Base-by-base conservation (phyloP, 1,140 invertebrate species). In the Cepaea nemoralis region DNA sequence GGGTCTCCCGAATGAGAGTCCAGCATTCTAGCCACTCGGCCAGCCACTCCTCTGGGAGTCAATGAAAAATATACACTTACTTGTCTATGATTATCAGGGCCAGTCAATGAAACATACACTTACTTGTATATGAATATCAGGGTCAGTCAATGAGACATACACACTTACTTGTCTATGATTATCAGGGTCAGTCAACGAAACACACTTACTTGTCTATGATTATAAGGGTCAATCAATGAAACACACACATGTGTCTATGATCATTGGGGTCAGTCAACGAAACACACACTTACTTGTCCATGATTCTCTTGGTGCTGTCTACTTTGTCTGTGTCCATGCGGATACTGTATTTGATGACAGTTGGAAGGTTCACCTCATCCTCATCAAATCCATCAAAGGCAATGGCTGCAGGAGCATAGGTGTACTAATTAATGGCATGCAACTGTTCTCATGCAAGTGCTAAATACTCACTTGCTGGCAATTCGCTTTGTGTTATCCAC, bases 261-360 rank as follows among this genome's bases (percentile, higher is more conserved):
- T 45, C 19, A 45, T 8, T 19, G 8, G 19, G 19, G 42, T 45
- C n/a, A 45, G 42, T 19, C 8, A 8, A 10, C 42, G 19, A 45
- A 45, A 8, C 19, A 8, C 8, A 3, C n/a, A 59, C 83, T 84
- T 69, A 89, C 88, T 84, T 90, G 83, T 88, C 87, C 45, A 90
- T 87, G 5, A 93, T 88, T 80, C 86, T 88, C 55, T 91, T 91
- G 0, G 94, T 94, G 50, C 91, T 91, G 83, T 94, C 94, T 16
- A 94, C 92, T 87, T 92, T 92, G 77, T 93, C 92, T 45, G 92
- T 87, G 82, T 93, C 93, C 93, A 94, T 94, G 71, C 94, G 88
- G 31, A 94, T 93, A 84, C 93, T 94, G 85, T 94, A 94, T 16
- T 87, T 89, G 42, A 94, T 87, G 86, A 92, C 91, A 59, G 89